Base-by-base conservation (phyloP, 2,797 vertebrate genomes). In the Selene dorsalis region DNA sequence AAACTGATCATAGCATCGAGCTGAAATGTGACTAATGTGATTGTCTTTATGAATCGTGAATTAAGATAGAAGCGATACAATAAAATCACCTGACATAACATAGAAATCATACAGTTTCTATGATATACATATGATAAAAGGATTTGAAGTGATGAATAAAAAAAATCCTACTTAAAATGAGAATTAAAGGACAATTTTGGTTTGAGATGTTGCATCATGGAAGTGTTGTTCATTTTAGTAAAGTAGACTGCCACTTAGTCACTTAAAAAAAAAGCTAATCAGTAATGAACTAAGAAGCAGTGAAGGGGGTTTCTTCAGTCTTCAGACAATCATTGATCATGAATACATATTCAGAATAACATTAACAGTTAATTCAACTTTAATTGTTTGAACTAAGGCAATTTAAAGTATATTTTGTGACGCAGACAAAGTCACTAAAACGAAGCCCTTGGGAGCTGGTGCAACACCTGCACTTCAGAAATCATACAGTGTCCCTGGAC, bases 401-500 rank as follows among this genome's bases (percentile, higher is more conserved):
- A 32, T 22, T 30, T 14, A 18, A 64, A 17, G 56, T 56, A 56
- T 47, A 32, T 60, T 20, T 6, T 24, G 53, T 20, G 11, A 43
- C 0, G 56, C 56, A 14, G n/a, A 35, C n/a, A 68, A 55, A 55
- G 38, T 67, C 26, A 30, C 35, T 30, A 4, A 55, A 17, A 47
- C 14, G 70, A 84, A 80, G 32, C 58, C 48, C 64, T 56, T 17
- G 28, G 17, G 47, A 77, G 57, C 1, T 59, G 52, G 3, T 39
- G 22, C 11, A 68, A 66, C 67, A 70, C 35, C 63, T 86, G 57
- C 47, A 82, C 72, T 72, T 69, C 47, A 24, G 69, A 80, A 85
- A 68, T 73, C 38, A 26, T 56, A 38, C 63, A 45, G n/a, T 58
- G 17, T 64, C 60, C 60, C 60, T 62, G 43, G 64, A 43, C 50